Evolutionary conservation across 2,113 vertebrate genomes (phyloP).

Genomic region (Machaerirhynchus nigripectus): DNA sequence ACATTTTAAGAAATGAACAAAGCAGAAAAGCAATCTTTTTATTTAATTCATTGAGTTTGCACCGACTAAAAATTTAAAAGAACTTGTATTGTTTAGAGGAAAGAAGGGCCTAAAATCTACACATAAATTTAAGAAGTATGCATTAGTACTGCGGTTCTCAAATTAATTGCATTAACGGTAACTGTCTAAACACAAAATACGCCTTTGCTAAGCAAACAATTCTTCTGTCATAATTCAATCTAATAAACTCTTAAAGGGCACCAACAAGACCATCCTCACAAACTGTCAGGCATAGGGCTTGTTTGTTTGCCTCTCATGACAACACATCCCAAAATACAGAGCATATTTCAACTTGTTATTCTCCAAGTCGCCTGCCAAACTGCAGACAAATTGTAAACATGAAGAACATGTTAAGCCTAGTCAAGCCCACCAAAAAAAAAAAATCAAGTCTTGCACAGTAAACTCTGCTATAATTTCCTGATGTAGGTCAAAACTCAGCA

Average conservation of each 20-base stretch:
- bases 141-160: not conserved
- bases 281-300: not conserved
- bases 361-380: not conserved
- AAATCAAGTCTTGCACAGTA: constrained; percentile 22
- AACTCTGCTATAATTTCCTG: constrained; percentile 47
- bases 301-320: constrained; percentile 45
- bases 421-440: not conserved
- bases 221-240: constrained; percentile 11
- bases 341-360: constrained; percentile 49
- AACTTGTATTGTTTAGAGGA: not conserved
- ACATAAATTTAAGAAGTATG: not conserved
- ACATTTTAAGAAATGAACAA: not conserved
- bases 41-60: not conserved
- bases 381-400: constrained; percentile 13
- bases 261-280: not conserved
- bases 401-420: constrained; percentile 50
- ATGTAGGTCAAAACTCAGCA: constrained; percentile 58
- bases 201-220: constrained; percentile 7
- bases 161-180: not conserved
- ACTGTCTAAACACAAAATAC: not conserved
- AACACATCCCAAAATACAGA: constrained; percentile 27
- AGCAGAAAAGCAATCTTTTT: not conserved
- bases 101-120: not conserved
- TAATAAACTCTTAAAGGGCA: constrained; percentile 12
- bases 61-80: not conserved